These are phyloP conservation scores for Parotia lawesii DNA, from an alignment of 2,113 vertebrate species.

Conservation along the genomic window DNA sequence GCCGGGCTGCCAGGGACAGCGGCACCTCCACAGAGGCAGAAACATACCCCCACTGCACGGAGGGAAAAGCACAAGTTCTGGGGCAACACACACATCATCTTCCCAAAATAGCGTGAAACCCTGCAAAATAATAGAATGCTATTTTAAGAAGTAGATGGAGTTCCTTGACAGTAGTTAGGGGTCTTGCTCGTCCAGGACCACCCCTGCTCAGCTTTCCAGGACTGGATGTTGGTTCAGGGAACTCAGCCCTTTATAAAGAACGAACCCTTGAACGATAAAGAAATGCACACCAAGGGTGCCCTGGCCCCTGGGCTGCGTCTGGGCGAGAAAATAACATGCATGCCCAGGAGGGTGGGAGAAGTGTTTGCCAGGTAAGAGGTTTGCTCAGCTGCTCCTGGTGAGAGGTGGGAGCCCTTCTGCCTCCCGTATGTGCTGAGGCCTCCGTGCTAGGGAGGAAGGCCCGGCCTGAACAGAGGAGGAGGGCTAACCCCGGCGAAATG, in stretches of 20 bases:
- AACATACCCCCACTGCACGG: fast-evolving
- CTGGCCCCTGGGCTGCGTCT: fast-evolving
- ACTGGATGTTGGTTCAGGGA: fast-evolving
- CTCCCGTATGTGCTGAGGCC: fast-evolving
- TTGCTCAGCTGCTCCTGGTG: neutral
- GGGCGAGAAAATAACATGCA: fast-evolving
- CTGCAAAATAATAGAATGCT: neutral
- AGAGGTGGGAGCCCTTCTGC: fast-evolving
- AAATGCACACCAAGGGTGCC: fast-evolving
- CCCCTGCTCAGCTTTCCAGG: too few species aligned
- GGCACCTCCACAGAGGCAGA: fast-evolving
- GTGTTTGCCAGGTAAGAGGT: fast-evolving
- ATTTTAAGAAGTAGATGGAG: neutral
- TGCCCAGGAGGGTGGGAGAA: neutral
- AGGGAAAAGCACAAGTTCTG: fast-evolving
- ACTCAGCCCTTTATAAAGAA: neutral
- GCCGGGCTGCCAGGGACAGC: neutral
- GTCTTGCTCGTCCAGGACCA: too few species aligned
- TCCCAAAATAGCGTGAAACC: fast-evolving
- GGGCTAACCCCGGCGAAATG: too few species aligned
- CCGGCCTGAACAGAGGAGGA: too few species aligned
- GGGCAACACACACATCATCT: fast-evolving
- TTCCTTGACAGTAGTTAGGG: fast-evolving
- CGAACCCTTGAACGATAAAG: neutral
- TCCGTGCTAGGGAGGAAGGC: fast-evolving